Evolutionary conservation across 2,888 invertebrate species (phyloP), one percentile per base, ranked within the genome.

Genomic region (Xestobium rufovillosum): DNA sequence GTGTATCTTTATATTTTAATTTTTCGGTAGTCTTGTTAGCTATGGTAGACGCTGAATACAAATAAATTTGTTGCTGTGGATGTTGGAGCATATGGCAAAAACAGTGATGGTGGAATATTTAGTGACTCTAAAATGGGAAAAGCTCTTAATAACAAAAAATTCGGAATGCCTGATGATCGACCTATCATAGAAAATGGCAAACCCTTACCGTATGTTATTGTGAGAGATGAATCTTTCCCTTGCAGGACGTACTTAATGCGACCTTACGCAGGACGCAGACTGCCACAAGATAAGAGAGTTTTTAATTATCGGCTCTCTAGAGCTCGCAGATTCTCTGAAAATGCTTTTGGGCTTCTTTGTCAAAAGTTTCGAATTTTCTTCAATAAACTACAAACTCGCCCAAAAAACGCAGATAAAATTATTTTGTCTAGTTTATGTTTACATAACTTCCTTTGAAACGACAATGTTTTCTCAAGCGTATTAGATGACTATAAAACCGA

Each of bases 51-150:
- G 47, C 50, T 3, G 23, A 53, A 27, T 56, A 51, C 34, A 55
- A 40, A n/a, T n/a, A n/a, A n/a, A 23, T 56, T 55, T 43, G 39
- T 51, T 39, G 36, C 41, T 28, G 49, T 54, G 9, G 54, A 58
- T 39, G 39, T 57, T 33, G 56, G 52, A n/a, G 43, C 49, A 14
- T 50, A 50, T 33, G 53, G 54, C 4, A 52, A 43, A 39, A 50
- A 49, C 26, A 53, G 53, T 34, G 56, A 56, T 41, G 51, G 50
- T 16, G 51, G 51, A 14, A 50, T 56, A 29, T 53, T 54, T 39
- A 33, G 31, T 14, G 28, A 38, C 29, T 50, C 49, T 16, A 44
- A 39, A 14, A 34, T 55, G 31, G 52, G 49, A 34, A 49, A 40
- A 43, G 30, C 14, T 27, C 30, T 46, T 31, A 34, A 36, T 25